Percentiles rank a stretch among this genome's conserved stretches.
phyloP scores from a whole-genome alignment of 2,113 vertebrate species.

The Myodes glareolus region DNA sequence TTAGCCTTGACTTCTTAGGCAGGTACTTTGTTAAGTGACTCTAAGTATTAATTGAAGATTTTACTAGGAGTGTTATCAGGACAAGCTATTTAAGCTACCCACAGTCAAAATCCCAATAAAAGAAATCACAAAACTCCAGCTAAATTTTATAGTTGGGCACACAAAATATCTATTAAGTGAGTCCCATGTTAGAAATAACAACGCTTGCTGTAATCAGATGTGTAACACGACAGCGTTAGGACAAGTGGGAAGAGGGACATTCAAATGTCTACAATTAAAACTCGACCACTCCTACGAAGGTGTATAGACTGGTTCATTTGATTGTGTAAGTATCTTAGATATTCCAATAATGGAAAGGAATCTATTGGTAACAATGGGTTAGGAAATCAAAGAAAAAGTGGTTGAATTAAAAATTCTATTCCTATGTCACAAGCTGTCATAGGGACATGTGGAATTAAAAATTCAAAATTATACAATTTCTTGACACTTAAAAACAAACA shows the following conservation, averaged over 20 bases:
- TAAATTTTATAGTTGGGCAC: neutral
- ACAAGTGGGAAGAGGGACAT: neutral
- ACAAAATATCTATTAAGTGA: neutral
- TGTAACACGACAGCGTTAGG: neutral
- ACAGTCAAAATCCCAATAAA: constrained; percentile 2
- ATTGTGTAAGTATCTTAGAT: neutral
- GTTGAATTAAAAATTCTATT: constrained; percentile 44
- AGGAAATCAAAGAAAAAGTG: constrained; percentile 37
- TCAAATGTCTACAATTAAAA: constrained; percentile 10
- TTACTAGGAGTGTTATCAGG: neutral
- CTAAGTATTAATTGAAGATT: constrained; percentile 17
- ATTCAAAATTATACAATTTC: neutral
- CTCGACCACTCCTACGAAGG: neutral
- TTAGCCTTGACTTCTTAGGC: neutral
- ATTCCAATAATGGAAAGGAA: neutral
- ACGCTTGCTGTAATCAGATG: neutral
- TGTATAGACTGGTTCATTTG: neutral
- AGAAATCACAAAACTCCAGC: neutral
- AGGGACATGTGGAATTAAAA: constrained; percentile 36
- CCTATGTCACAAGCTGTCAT: neutral
- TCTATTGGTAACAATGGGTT: neutral
- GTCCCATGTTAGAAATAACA: constrained; percentile 7
- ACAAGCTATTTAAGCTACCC: neutral
- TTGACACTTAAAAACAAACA: neutral
- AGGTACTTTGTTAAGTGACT: neutral